Conservation (phyloP, 2,797 vertebrate genomes). For the Hemibagrus guttatus region DNA sequence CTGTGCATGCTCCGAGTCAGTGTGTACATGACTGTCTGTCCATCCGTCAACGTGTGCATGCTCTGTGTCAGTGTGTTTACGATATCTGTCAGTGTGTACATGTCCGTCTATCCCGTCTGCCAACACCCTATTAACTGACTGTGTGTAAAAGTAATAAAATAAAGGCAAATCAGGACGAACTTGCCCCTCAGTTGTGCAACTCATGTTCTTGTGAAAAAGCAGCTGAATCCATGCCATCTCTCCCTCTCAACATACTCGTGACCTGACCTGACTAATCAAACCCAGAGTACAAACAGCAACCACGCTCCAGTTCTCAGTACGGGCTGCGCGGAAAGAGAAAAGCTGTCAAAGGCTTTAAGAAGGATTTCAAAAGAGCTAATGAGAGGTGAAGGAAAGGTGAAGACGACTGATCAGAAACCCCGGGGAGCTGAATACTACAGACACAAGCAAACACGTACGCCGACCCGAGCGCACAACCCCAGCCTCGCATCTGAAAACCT, state of each 20-base stretch:
- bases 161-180: background rate
- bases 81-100: background rate
- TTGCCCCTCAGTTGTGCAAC: background rate
- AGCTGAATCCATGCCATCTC: background rate
- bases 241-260: too few relatives aligned
- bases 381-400: conserved; percentile 13
- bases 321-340: background rate
- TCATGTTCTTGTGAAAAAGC: background rate
- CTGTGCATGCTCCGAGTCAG: too few relatives aligned
- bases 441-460: background rate
- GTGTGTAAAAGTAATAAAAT: background rate
- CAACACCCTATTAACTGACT: background rate
- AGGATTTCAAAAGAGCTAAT: conserved; percentile 27
- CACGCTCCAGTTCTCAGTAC: background rate
- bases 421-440: too few relatives aligned
- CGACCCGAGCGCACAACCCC: background rate
- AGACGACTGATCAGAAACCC: background rate
- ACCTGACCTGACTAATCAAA: conserved; percentile 20
- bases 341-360: conserved; percentile 16
- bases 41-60: too few relatives aligned
- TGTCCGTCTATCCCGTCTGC: too few relatives aligned
- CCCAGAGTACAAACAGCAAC: background rate
- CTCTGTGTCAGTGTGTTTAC: too few relatives aligned
- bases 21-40: too few relatives aligned
- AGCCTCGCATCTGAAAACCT: background rate